Evolutionary conservation across 1,140 invertebrate genomes (phyloP), one percentile per base, ranked within the genome.

Genomic region (Hypsibius dujardini): DNA sequence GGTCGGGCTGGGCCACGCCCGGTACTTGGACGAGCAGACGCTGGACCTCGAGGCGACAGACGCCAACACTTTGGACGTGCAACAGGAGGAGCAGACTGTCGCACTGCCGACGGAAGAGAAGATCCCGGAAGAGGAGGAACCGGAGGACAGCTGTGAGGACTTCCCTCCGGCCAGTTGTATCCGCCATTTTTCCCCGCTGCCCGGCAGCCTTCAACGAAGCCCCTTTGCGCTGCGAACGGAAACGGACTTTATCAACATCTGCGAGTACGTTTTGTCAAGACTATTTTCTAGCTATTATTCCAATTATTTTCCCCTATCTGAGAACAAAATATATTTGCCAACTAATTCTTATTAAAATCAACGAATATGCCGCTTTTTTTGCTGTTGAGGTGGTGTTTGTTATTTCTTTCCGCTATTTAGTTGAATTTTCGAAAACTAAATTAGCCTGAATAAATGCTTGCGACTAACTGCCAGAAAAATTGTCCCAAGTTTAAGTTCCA

Each of bases 131-230:
- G 62, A 67, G 45, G 12, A 12, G 62, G 62, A 67, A 67, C 12
- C 45, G 7, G 12, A 12, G 12, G 62, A 67, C 45, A 67, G 62
- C 62, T 67, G 62, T 67, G 62, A 67, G 12, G 62, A 67, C 42
- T 67, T 67, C 62, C 62, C 62, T 12, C 62, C 62, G 42, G 12
- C 62, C 12, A 15, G 12, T 3, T 67, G 62, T 42, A 67, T 67
- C 42, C 12, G 42, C 12, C 62, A 67, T 67, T 67, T 67, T 42
- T 7, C 3, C 12, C 12, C 62, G 12, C 42, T 67, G 42, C 62
- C 62, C 3, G 3, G 12, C 12, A 67, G 7, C 42, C 12, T 67
- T 7, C 12, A 12, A 67, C 12, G 62, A 42, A 42, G 42, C 42
- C 62, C 62, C 3, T 67, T 67, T 42, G 62, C 62, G 12, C 62